Evolutionary conservation across 2,888 invertebrate species (phyloP).

Genomic region (Chaetoderma sp.): DNA sequence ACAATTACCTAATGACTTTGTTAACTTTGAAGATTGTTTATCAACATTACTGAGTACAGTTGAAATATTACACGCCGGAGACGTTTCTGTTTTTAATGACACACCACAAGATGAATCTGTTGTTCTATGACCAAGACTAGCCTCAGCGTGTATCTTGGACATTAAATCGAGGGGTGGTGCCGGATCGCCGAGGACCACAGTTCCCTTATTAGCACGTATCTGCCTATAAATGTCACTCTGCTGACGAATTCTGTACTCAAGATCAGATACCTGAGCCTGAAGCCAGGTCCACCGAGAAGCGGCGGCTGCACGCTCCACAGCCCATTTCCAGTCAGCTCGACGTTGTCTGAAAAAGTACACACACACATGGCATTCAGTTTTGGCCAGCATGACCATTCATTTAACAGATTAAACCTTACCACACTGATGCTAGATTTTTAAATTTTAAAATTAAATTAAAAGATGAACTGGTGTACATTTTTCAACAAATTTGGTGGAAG

Average conservation of each 20-base stretch:
- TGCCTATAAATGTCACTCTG: constrained; percentile 81
- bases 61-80: constrained; percentile 61
- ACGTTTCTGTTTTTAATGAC: constrained; percentile 43
- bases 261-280: constrained; percentile 90
- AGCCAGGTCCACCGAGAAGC: constrained; percentile 93
- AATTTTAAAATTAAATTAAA: too few species aligned
- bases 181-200: constrained; percentile 70
- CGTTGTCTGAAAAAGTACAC: constrained; percentile 69
- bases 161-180: constrained; percentile 45
- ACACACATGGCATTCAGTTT: not conserved
- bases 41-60: constrained; percentile 60
- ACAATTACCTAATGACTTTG: constrained; percentile 60
- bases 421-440: too few species aligned
- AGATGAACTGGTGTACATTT: too few species aligned
- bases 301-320: constrained; percentile 83
- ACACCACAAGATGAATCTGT: constrained; percentile 38
- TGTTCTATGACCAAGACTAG: constrained; percentile 9
- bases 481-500: too few species aligned
- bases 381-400: too few species aligned
- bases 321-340: constrained; percentile 70
- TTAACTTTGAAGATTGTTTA: constrained; percentile 58
- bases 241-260: constrained; percentile 91
- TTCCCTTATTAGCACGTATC: constrained; percentile 75
- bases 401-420: too few species aligned
- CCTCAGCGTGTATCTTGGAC: constrained; percentile 9